phyloP scores from a whole-genome alignment of 1,140 invertebrate genomes.

The Pissodes strobi region DNA sequence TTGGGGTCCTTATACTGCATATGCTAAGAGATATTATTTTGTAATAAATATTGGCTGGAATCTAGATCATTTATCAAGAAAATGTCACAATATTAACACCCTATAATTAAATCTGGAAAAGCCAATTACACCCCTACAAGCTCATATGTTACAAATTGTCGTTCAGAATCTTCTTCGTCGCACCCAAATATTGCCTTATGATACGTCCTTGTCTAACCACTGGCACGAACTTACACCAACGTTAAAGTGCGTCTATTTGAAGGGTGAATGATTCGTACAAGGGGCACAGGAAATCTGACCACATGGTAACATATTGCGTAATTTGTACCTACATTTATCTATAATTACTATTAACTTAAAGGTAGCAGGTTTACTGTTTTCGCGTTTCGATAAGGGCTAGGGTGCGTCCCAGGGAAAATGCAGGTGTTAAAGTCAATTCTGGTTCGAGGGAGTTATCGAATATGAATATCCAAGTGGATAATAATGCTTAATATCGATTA shows the following conservation, averaged over 20 bases:
- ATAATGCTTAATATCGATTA: too few species aligned
- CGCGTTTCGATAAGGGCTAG: not conserved
- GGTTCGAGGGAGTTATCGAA: too few species aligned
- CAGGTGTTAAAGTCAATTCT: constrained; percentile 34
- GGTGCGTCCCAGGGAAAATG: constrained; percentile 22
- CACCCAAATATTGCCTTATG: too few species aligned
- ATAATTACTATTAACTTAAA: constrained; percentile 38
- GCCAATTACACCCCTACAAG: constrained; percentile 34
- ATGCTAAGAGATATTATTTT: too few species aligned
- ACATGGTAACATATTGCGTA: constrained; percentile 48
- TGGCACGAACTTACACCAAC: constrained; percentile 7
- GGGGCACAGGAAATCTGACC: constrained; percentile 26
- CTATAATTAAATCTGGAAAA: constrained; percentile 42
- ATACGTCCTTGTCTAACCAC: constrained; percentile 18
- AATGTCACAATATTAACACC: constrained; percentile 35
- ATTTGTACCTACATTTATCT: constrained; percentile 46
- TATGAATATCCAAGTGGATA: too few species aligned
- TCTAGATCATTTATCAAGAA: constrained; percentile 24
- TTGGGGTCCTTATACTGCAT: too few species aligned
- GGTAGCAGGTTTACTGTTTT: not conserved
- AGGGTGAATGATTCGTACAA: constrained; percentile 27
- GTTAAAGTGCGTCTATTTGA: constrained; percentile 17
- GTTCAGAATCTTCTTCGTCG: not conserved
- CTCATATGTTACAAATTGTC: constrained; percentile 39
- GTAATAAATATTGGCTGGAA: too few species aligned